Base-by-base conservation (phyloP, 2,888 invertebrate genomes). In the Cantharis nigra region DNA sequence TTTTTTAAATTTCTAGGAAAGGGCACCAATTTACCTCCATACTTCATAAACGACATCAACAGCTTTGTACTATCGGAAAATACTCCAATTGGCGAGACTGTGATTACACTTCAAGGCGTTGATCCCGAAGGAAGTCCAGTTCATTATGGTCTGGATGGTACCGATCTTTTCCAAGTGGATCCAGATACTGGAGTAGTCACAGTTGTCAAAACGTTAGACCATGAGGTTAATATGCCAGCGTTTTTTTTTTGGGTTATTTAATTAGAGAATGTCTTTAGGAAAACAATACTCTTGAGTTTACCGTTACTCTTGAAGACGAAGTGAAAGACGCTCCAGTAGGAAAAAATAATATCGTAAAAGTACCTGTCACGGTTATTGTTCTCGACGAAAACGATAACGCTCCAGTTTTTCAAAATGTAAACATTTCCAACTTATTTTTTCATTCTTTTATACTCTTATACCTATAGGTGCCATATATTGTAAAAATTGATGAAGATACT, bases 301-400 rank as follows among this genome's bases (percentile, higher is more conserved):
- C 93, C 80, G 96, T 97, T 18, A 95, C 95, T 1, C 92, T 97
- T 80, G 94, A 95, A 88, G 96, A 96, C 85, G 91, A 92, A 81
- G 93, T 94, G 3, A 90, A 90, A 69, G 89, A 88, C 13, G 89
- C 89, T 77, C 89, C 89, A 23, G 90, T 91, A 79, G 92, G 92
- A 11, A 91, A 91, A 13, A 91, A 91, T 73, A 96, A 96, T 87
- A 89, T 95, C 78, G 93, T 95, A 13, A 91, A 93, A 82, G 93
- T 94, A 9, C 93, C 95, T 3, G 93, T 96, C 67, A 94, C 94
- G 30, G 94, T 97, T 78, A 96, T 97, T 78, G 93, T 97, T 14
- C 89, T 95, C 10, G 97, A 97, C 85, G 96, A 95, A 84, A 97
- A 97, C 86, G 97, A 97, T 86, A 97, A 96, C 88, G 91, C 95